These are phyloP conservation scores for Phyllostomus discolor DNA, from an alignment of 2,113 vertebrate species.

Conservation along the genomic window DNA sequence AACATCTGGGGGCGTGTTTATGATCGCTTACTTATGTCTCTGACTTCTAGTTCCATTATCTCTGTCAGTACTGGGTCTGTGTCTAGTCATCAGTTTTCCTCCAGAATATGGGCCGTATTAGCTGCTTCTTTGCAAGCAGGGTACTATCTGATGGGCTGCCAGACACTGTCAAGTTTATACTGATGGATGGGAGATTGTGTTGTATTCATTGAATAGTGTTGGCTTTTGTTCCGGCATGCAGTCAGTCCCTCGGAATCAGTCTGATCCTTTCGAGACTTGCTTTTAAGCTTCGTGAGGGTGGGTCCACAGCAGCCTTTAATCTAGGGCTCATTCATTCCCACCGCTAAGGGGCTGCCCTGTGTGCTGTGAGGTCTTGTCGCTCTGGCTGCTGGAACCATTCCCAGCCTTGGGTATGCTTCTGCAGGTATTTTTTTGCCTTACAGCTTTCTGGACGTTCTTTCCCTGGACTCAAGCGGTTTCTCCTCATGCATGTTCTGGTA, in stretches of 20 bases:
- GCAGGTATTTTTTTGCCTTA: neutral
- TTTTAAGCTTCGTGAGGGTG: neutral
- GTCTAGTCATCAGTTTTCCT: neutral
- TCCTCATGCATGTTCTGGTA: accelerated
- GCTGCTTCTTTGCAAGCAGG: neutral
- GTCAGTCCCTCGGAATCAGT: neutral
- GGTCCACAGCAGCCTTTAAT: neutral
- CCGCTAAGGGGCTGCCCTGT: neutral
- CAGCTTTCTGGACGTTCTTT: neutral
- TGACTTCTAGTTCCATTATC: neutral
- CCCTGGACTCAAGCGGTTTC: neutral
- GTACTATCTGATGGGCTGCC: neutral
- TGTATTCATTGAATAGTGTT: neutral
- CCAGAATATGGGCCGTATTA: neutral
- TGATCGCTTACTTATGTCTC: neutral
- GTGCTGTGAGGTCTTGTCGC: neutral
- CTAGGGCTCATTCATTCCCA: neutral
- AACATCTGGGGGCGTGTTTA: neutral
- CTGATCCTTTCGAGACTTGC: neutral
- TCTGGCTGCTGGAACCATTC: neutral
- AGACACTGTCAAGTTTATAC: neutral
- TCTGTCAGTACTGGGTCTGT: neutral
- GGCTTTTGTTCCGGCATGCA: neutral
- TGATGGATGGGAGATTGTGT: neutral
- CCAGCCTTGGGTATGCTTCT: neutral